Evolutionary conservation across 92 coral and sea anemone genomes (phyloP).

Genomic region (Micromussa lordhowensis): DNA sequence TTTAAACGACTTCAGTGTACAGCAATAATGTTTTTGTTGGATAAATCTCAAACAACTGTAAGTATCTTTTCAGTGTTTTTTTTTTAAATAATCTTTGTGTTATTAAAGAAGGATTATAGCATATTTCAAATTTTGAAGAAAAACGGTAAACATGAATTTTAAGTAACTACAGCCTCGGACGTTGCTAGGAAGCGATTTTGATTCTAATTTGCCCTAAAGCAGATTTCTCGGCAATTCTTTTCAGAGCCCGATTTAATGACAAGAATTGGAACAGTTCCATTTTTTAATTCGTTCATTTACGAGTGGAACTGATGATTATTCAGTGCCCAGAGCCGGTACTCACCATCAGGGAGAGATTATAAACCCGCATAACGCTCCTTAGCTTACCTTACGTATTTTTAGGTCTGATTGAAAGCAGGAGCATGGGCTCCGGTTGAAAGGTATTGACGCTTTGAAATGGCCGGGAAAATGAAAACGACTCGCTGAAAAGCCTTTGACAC

Average conservation of each 20-base stretch:
- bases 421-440: no score
- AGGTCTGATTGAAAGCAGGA: no score
- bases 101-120: not conserved
- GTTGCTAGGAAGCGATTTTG: not conserved
- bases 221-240: not conserved
- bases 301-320: no score
- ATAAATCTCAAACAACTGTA: slow-evolving; percentile 59
- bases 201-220: not conserved
- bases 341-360: no score
- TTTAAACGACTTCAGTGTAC: not conserved
- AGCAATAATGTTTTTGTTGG: slow-evolving; percentile 67
- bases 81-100: not conserved
- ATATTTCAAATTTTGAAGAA: not conserved
- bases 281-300: not conserved
- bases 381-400: no score
- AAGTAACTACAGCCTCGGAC: not conserved
- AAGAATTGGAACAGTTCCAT: not conserved
- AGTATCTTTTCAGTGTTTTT: slow-evolving; percentile 17
- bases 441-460: no score
- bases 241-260: not conserved
- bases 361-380: no score
- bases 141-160: not conserved
- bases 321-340: no score
- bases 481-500: no score
- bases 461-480: no score